Evolutionary conservation across 2,113 vertebrate species (phyloP).

Genomic region (Hepsetus odoe): DNA sequence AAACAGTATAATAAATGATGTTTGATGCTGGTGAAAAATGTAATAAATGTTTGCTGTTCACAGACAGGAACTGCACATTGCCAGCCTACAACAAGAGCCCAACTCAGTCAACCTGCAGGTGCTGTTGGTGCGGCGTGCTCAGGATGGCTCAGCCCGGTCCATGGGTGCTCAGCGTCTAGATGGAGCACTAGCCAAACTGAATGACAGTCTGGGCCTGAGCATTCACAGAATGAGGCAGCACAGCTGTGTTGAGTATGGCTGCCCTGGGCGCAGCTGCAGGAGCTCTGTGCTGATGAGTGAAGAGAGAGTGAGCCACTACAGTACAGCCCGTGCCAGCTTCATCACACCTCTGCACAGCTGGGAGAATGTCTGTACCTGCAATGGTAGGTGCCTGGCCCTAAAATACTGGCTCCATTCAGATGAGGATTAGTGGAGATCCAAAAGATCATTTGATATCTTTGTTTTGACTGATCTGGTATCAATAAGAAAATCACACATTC

Average conservation of each 20-base stretch:
- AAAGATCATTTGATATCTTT: neutral
- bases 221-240: slow-evolving; percentile 79
- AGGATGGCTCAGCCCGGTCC: slow-evolving; percentile 60
- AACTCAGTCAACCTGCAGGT: slow-evolving; percentile 75
- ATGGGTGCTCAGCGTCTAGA: slow-evolving; percentile 74
- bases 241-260: slow-evolving; percentile 80
- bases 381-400: slow-evolving; percentile 74
- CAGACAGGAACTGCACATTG: slow-evolving; percentile 84
- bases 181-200: slow-evolving; percentile 76
- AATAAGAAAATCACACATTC: neutral
- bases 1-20: neutral
- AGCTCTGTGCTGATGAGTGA: slow-evolving; percentile 81
- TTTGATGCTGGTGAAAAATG: no score
- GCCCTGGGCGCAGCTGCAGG: slow-evolving; percentile 81
- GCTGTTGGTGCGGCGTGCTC: slow-evolving; percentile 78
- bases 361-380: slow-evolving; percentile 88
- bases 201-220: slow-evolving; percentile 79
- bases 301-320: slow-evolving; percentile 80
- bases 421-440: slow-evolving; percentile 44
- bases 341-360: slow-evolving; percentile 86
- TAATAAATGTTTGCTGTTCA: neutral
- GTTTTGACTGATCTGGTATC: slow-evolving; percentile 43
- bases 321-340: slow-evolving; percentile 86
- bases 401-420: slow-evolving; percentile 32
- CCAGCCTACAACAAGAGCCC: slow-evolving; percentile 86